Evolutionary conservation across 2,797 vertebrate species (phyloP).

Genomic region (Antrozous pallidus): DNA sequence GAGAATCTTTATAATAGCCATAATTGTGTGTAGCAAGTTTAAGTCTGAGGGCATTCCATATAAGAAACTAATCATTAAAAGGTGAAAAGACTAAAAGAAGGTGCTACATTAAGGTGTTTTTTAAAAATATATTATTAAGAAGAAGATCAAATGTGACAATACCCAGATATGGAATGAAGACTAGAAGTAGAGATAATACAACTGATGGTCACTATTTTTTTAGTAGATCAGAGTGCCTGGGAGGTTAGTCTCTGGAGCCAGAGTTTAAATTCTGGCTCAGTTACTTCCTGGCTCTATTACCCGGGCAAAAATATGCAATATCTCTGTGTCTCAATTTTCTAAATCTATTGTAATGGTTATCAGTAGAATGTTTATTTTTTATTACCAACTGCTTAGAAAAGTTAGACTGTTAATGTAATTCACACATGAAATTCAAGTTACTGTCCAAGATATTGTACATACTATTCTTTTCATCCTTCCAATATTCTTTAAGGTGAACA

Average conservation of each 20-base stretch:
- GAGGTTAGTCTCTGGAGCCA: background rate
- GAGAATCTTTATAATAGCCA: background rate
- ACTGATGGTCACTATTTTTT: background rate
- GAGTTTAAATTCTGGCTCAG: background rate
- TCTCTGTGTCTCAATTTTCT: background rate
- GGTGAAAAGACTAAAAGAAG: background rate
- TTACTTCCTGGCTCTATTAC: background rate
- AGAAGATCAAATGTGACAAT: background rate
- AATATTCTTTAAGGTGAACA: background rate
- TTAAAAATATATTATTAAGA: background rate
- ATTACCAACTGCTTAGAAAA: background rate
- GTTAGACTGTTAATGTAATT: background rate
- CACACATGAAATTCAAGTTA: background rate
- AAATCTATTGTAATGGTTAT: background rate
- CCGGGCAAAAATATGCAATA: background rate
- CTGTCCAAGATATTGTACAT: background rate
- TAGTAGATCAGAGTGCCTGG: background rate
- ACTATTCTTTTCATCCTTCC: background rate
- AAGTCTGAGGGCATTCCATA: background rate
- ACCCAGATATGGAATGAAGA: background rate
- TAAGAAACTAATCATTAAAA: background rate
- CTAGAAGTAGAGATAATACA: background rate
- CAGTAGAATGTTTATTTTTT: background rate
- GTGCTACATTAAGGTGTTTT: background rate
- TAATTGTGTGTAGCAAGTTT: background rate